Conservation (phyloP, 2,797 vertebrate genomes). For the Hippoglossus hippoglossus region DNA sequence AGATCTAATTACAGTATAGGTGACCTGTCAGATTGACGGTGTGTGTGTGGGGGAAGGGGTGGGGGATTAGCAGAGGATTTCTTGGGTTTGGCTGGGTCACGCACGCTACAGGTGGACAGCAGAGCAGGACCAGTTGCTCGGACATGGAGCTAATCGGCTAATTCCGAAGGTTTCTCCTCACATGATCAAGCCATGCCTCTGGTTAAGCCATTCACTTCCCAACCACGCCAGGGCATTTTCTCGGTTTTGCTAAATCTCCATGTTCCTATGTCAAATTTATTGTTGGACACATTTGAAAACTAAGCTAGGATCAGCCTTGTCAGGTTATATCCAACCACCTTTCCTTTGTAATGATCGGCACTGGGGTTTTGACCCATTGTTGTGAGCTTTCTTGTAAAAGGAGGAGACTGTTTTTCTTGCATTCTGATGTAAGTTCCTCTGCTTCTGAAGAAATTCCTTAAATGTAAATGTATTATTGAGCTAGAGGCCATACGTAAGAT, state of each 20-base stretch:
- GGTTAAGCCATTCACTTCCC: constrained; percentile 19
- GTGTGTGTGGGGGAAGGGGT: constrained; percentile 18
- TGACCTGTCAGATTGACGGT: constrained; percentile 60
- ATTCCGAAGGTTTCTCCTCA: constrained; percentile 61
- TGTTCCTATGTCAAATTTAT: background rate
- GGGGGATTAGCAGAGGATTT: constrained; percentile 83
- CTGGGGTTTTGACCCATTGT: background rate
- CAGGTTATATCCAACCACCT: background rate
- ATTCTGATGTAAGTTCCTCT: constrained; percentile 13
- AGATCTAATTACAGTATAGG: constrained; percentile 70
- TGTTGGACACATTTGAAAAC: background rate
- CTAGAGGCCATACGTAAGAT: constrained; percentile 32
- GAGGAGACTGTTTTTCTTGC: background rate
- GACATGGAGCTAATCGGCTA: constrained; percentile 63
- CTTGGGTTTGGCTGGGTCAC: constrained; percentile 70
- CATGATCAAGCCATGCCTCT: constrained; percentile 50
- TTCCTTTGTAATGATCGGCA: background rate
- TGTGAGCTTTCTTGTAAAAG: background rate
- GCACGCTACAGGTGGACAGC: constrained; percentile 36
- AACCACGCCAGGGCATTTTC: background rate
- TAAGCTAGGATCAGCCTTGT: background rate
- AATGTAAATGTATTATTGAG: constrained; percentile 33
- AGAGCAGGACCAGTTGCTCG: constrained; percentile 29
- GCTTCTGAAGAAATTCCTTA: constrained; percentile 9
- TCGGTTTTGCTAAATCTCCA: background rate